These are phyloP conservation scores for Scaptomyza cyrtandrae DNA, from an alignment of 2,888 invertebrate species.

Conservation along the genomic window DNA sequence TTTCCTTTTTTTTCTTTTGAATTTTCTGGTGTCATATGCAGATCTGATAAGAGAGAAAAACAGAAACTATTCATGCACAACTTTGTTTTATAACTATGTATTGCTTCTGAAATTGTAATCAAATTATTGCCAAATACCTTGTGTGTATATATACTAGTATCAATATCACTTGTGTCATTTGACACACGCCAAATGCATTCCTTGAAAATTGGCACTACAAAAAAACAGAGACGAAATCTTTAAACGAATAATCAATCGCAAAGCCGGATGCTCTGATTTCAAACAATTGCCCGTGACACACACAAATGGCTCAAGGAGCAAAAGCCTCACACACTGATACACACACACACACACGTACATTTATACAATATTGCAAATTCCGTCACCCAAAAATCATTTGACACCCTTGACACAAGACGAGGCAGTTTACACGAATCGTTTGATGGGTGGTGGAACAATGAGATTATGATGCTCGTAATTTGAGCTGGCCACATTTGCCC, in stretches of 20 bases:
- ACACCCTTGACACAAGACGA: constrained; percentile 55
- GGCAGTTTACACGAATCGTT: constrained; percentile 54
- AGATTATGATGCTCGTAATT: constrained; percentile 58
- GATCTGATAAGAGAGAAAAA: constrained; percentile 26
- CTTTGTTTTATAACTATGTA: neutral
- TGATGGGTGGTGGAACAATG: constrained; percentile 29
- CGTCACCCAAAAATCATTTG: constrained; percentile 54
- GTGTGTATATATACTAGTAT: constrained; percentile 9
- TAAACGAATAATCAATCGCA: constrained; percentile 25
- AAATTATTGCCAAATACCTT: constrained; percentile 20
- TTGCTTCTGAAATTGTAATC: constrained; percentile 42
- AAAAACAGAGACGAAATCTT: constrained; percentile 2
- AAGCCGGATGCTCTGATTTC: constrained; percentile 68
- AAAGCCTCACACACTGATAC: constrained; percentile 52
- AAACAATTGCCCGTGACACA: constrained; percentile 63
- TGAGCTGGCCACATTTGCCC: constrained; percentile 59
- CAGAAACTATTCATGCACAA: constrained; percentile 6
- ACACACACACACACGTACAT: constrained; percentile 6
- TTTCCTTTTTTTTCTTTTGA: too few species aligned
- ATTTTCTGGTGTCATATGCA: constrained; percentile 66
- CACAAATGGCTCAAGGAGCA: constrained; percentile 39
- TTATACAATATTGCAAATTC: constrained; percentile 71
- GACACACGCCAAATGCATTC: constrained; percentile 69
- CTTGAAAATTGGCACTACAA: constrained; percentile 34
- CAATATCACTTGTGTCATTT: constrained; percentile 40